These are phyloP conservation scores for Chirona hameri DNA, from an alignment of 2,888 invertebrate species.

Conservation along the genomic window DNA sequence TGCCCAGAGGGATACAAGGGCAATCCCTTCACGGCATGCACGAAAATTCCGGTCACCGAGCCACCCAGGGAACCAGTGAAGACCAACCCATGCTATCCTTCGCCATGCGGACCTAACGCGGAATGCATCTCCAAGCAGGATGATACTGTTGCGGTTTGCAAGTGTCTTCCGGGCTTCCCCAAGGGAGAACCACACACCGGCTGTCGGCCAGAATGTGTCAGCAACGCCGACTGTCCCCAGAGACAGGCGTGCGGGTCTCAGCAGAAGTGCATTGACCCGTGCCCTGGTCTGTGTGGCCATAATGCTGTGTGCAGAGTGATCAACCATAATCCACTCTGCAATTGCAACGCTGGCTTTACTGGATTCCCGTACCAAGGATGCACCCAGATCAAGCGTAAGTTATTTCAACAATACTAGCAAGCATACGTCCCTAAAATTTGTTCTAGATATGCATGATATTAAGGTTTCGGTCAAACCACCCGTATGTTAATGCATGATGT, in stretches of 20 bases:
- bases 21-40: conserved; percentile 69
- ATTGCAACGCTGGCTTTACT: conserved; percentile 89
- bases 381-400: conserved; percentile 51
- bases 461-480: background rate
- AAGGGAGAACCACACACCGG: too few relatives aligned
- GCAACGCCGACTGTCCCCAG: too few relatives aligned
- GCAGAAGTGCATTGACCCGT: too few relatives aligned
- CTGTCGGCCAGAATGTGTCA: too few relatives aligned
- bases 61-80: background rate
- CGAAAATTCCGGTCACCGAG: background rate
- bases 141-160: conserved; percentile 61
- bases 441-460: background rate
- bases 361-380: conserved; percentile 82
- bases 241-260: too few relatives aligned
- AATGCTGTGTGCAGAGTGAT: too few relatives aligned
- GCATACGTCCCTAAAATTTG: background rate
- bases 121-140: conserved; percentile 54
- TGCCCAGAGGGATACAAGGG: conserved; percentile 71
- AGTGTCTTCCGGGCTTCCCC: conserved; percentile 64
- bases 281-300: too few relatives aligned
- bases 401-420: too few relatives aligned
- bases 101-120: conserved; percentile 78
- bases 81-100: too few relatives aligned
- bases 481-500: too few relatives aligned
- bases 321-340: conserved; percentile 74